Evolutionary conservation across 23 tunicate species (phyloP).

Genomic region (Styela clava): DNA sequence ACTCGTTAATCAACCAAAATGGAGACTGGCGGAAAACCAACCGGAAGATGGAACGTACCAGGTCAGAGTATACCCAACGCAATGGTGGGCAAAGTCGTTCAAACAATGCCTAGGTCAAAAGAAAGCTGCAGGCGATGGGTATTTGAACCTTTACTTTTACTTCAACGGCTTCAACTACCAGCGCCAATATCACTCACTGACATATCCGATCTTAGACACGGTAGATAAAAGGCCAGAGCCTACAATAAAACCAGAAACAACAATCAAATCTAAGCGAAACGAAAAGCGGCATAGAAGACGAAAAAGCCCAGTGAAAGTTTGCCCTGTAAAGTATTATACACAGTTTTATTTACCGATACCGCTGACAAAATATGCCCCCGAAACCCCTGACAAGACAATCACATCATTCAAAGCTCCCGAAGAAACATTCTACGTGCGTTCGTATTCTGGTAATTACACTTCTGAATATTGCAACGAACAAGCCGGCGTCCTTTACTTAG

Average conservation of each 20-base stretch:
- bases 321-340: not conserved
- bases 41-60: not conserved
- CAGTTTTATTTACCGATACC: slow-evolving; percentile 17
- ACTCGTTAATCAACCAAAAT: slow-evolving; percentile 5
- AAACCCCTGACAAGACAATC: not conserved
- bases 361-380: not conserved
- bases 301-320: not conserved
- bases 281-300: not conserved
- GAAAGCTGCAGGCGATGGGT: not conserved
- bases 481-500: not conserved
- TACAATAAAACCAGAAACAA: not conserved
- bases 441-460: slow-evolving; percentile 4
- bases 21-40: slow-evolving; percentile 3
- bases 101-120: not conserved
- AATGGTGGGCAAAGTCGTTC: slow-evolving; percentile 5
- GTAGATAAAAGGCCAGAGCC: not conserved
- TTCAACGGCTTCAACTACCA: slow-evolving; percentile 16
- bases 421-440: not conserved
- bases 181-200: not conserved
- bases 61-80: not conserved
- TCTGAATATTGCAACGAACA: slow-evolving; percentile 20
- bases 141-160: not conserved
- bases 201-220: not conserved
- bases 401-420: not conserved
- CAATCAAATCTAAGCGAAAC: not conserved